Percentiles rank a stretch among this genome's conserved stretches.
Conservation (phyloP, 2,888 invertebrate genomes). For the Orthonevra nobilis region DNA sequence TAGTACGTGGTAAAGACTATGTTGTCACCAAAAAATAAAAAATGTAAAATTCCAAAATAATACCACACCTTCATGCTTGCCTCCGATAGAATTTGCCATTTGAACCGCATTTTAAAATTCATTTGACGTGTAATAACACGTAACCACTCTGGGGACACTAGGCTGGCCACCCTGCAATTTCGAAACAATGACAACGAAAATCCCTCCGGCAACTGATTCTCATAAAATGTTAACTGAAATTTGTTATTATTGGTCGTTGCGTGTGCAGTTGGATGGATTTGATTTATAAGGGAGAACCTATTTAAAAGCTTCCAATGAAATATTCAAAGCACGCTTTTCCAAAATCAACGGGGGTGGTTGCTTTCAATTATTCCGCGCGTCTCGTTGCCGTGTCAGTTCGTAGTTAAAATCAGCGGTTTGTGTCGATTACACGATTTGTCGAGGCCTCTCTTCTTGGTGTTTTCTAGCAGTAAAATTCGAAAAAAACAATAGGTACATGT, state of each 20-base stretch:
- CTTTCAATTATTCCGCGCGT: constrained; percentile 5
- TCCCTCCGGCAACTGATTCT: constrained; percentile 26
- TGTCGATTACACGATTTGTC: neutral
- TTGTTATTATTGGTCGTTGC: constrained; percentile 18
- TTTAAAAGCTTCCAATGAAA: neutral
- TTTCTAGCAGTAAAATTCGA: neutral
- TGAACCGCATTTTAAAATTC: constrained; percentile 20
- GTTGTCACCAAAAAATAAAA: too few species aligned
- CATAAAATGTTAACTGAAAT: constrained; percentile 36
- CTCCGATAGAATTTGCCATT: constrained; percentile 18
- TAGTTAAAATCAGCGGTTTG: neutral
- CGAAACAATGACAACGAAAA: constrained; percentile 31
- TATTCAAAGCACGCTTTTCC: constrained; percentile 16
- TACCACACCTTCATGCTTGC: neutral
- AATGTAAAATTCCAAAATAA: too few species aligned
- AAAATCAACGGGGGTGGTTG: neutral
- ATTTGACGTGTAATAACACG: constrained; percentile 19
- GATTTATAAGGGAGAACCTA: neutral
- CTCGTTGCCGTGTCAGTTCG: neutral
- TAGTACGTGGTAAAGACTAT: neutral
- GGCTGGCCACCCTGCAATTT: constrained; percentile 19
- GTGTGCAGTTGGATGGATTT: neutral
- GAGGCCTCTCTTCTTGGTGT: neutral
- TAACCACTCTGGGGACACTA: neutral
- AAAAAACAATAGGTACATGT: too few species aligned